These are phyloP conservation scores for Mythimna impura DNA, from an alignment of 2,888 invertebrate species.

Conservation along the genomic window DNA sequence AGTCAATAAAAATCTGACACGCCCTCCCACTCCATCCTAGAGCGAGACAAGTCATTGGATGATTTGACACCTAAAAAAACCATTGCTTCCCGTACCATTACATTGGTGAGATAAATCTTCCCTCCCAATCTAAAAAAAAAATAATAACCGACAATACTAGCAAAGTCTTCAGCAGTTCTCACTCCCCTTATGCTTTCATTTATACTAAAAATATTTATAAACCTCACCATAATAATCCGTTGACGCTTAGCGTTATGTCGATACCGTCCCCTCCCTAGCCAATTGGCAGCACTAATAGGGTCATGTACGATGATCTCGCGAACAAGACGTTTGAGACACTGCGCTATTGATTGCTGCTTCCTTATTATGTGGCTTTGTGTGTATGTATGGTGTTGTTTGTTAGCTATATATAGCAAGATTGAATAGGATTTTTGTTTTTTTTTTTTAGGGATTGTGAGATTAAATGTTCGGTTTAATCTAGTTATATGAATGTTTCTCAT, in stretches of 20 bases:
- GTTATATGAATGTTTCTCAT: not conserved
- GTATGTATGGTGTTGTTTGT: not conserved
- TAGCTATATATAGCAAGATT: not conserved
- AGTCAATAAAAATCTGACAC: no score
- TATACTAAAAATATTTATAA: conserved; percentile 34
- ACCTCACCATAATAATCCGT: conserved; percentile 33
- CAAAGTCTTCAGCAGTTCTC: conserved; percentile 9
- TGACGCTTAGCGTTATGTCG: conserved; percentile 40
- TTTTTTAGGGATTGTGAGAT: not conserved
- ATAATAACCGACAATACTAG: conserved; percentile 18
- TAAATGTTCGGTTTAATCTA: not conserved
- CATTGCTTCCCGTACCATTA: no score
- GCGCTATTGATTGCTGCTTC: conserved; percentile 52
- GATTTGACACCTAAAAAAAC: no score
- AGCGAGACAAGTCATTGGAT: no score
- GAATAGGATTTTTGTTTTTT: not conserved
- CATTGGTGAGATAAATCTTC: no score
- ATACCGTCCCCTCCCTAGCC: conserved; percentile 46
- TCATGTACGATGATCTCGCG: conserved; percentile 54
- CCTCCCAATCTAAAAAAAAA: no score
- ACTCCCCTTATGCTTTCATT: conserved; percentile 9
- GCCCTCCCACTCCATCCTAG: no score
- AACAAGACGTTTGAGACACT: conserved; percentile 52
- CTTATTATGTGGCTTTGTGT: conserved; percentile 27
- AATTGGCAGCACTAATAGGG: conserved; percentile 55